Evolutionary conservation across 2,113 vertebrate genomes (phyloP), one percentile per base, ranked within the genome.

Genomic region (Megaleporinus macrocephalus): DNA sequence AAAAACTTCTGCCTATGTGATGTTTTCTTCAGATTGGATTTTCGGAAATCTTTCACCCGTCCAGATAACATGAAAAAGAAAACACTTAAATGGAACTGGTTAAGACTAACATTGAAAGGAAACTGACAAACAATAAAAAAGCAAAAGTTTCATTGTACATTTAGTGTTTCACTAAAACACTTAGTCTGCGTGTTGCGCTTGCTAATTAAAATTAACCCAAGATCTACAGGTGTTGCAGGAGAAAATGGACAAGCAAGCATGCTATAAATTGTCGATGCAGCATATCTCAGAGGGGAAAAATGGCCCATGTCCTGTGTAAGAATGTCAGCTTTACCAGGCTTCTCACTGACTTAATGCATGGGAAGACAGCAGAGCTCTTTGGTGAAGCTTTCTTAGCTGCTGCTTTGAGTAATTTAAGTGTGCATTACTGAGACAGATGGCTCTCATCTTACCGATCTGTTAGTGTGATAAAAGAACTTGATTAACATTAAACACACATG

Each of bases 401-500:
- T 61, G 69, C 65, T 69, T 81, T 82, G 30, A 79, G 78, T 55
- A n/a, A 72, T 84, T 73, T 62, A 84, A 36, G 71, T 70, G 36
- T 30, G 30, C 69, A 68, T 73, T 65, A 27, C 70, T 20, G 74
- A 79, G 78, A 47, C 36, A 33, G 71, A 73, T 44, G 78, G 44
- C n/a, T 78, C 76, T 78, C 47, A 63, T 66, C 74, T 78, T 72
- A 70, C 44, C 5, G 79, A 59, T 80, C 49, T 73, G 69, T 51
- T 77, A 44, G 13, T 66, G 61, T 33, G 80, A 55, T 79, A 80
- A 81, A 61, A 68, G 41, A 55, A 73, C 41, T 29, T 49, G 49
- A 69, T 62, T 70, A 78, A 73, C 76, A 73, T 80, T 81, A 78
- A 78, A 73, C 53, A 82, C 65, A 75, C 51, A 51, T 73, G 80